phyloP scores from a whole-genome alignment of 1,140 invertebrate species.

The Mercenaria mercenaria region DNA sequence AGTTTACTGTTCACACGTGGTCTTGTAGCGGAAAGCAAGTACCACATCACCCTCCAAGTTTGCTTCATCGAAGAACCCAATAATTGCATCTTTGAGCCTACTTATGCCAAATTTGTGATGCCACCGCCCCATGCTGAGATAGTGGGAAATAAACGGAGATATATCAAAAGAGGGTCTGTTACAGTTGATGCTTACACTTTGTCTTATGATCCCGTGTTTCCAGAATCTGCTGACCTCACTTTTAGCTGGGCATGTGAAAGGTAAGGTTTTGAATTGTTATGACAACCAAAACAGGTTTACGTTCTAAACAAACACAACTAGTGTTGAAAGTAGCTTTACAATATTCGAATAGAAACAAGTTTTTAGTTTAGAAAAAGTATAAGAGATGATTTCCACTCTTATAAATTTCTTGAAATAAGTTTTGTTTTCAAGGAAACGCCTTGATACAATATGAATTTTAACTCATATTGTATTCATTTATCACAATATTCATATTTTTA shows the following conservation, averaged over 20 bases:
- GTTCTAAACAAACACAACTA: too few relatives aligned
- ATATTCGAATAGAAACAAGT: too few relatives aligned
- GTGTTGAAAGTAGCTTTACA: too few relatives aligned
- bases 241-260: not conserved
- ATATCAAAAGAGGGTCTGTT: not conserved
- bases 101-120: slow-evolving; percentile 27
- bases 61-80: slow-evolving; percentile 27
- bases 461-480: too few relatives aligned
- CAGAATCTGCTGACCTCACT: not conserved
- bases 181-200: slow-evolving; percentile 33
- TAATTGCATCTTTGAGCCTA: slow-evolving; percentile 51
- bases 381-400: too few relatives aligned
- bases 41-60: not conserved
- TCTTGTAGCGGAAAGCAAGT: not conserved
- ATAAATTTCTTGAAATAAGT: too few relatives aligned
- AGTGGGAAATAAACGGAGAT: slow-evolving; percentile 23
- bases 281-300: too few relatives aligned
- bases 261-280: not conserved
- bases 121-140: slow-evolving; percentile 51
- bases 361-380: too few relatives aligned
- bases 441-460: too few relatives aligned
- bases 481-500: too few relatives aligned
- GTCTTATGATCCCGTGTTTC: slow-evolving; percentile 49
- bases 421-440: too few relatives aligned
- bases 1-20: slow-evolving; percentile 33